Evolutionary conservation across 2,888 invertebrate genomes (phyloP), one percentile per base, ranked within the genome.

Genomic region (Leptura quadrifasciata): DNA sequence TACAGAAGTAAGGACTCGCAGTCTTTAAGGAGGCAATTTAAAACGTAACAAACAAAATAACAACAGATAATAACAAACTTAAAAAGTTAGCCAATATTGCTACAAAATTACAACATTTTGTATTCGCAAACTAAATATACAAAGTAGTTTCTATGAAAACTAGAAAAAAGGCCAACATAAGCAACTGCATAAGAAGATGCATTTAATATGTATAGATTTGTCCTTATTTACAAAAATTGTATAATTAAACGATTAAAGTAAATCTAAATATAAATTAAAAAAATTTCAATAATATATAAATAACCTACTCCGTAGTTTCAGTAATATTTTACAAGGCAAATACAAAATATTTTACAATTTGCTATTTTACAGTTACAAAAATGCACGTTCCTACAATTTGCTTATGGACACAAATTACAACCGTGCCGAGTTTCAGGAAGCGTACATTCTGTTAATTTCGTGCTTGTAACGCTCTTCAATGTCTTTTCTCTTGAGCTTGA

Each of bases 401-500:
- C 79, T 81, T 79, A 81, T 76, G 80, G 75, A 79, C 21, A 31
- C 47, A 31, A 58, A 54, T 47, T 21, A 18, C 12, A n/a, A 18
- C 27, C 39, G n/a, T 20, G 47, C 58, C 57, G 5, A 9, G 21
- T 91, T 91, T 96, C 95, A 96, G 92, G 96, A 96, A 77, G 95
- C 95, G 90, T 98, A 98, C 96, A 98, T 97, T 84, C 95, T 92
- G 88, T 95, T 95, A 86, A 98, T 97, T 90, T 97, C 97, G 83
- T 95, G 94, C 90, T 96, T 94, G 92, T 98, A 99, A 84, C 94
- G 93, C 82, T 97, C 96, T 90, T 98, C 97, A 85, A 99, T 98
- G 89, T 96, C 96, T 92, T 97, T 98, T 86, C 99, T 92, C 90
- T 98, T 98, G 88, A 99, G 92, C 91, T 99, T 99, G 91, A 98